A percentile compares a stretch with the other conserved stretches of the same genome.
Evolutionary conservation across 1,140 invertebrate species (phyloP).

Genomic region (Himalopsyche phryganea): DNA sequence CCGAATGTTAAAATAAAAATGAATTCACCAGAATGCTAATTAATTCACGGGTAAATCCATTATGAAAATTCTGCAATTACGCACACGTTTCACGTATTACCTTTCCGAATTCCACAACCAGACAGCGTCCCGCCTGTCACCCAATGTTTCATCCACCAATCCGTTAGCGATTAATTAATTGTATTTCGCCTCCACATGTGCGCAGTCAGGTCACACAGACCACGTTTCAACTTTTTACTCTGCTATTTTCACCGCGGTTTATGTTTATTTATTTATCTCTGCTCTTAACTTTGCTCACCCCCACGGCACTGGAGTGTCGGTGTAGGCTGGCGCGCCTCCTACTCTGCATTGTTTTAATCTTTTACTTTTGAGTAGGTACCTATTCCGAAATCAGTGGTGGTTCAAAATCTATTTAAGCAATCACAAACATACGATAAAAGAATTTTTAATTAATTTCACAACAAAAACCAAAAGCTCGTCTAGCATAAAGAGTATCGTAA

Average conservation of each 20-base stretch:
- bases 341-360: slow-evolving; percentile 30
- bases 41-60: too few relatives aligned
- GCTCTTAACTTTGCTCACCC: slow-evolving; percentile 4
- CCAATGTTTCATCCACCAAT: too few relatives aligned
- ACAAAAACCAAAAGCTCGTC: too few relatives aligned
- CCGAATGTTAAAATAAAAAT: too few relatives aligned
- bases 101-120: too few relatives aligned
- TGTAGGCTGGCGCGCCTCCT: slow-evolving; percentile 5
- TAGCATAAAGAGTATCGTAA: too few relatives aligned
- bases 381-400: slow-evolving; percentile 10
- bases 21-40: too few relatives aligned
- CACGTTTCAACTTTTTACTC: slow-evolving; percentile 28
- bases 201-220: slow-evolving; percentile 1
- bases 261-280: slow-evolving; percentile 31
- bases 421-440: too few relatives aligned
- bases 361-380: slow-evolving; percentile 24
- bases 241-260: slow-evolving; percentile 21
- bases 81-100: too few relatives aligned
- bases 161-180: slow-evolving; percentile 9
- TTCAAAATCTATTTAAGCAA: neutral
- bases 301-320: slow-evolving; percentile 17
- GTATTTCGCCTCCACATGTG: neutral
- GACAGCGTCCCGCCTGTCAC: too few relatives aligned
- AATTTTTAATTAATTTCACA: too few relatives aligned
- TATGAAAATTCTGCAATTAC: too few relatives aligned